Conservation (phyloP, 2,888 invertebrate species). For the Harmothoe impar region DNA sequence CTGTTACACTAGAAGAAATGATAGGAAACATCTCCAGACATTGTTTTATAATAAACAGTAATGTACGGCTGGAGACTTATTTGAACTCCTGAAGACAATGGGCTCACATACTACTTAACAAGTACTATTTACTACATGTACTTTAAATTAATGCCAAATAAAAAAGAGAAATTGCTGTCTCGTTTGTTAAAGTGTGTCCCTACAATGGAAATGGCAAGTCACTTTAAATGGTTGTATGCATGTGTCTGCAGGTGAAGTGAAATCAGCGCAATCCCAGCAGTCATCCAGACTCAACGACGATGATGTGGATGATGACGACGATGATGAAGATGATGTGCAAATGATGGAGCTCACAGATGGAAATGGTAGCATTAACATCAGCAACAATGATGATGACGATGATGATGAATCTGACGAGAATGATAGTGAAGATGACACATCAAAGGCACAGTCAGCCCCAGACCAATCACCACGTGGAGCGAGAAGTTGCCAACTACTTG, state of each 20-base stretch:
- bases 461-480: conserved; percentile 16
- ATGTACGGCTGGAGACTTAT: no score
- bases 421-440: conserved; percentile 64
- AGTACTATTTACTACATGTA: no score
- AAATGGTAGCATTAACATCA: conserved; percentile 23
- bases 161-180: no score
- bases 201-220: no score
- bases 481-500: neutral
- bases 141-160: no score
- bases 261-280: neutral
- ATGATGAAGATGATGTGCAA: conserved; percentile 56
- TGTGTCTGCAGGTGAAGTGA: neutral
- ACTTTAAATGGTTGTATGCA: no score
- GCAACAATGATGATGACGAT: conserved; percentile 68
- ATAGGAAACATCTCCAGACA: no score
- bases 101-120: no score
- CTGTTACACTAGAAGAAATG: no score
- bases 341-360: neutral
- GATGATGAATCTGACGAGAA: conserved; percentile 65
- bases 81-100: no score
- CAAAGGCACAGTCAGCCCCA: conserved; percentile 55
- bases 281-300: conserved; percentile 40
- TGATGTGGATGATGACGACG: conserved; percentile 55
- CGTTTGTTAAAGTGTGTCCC: no score
- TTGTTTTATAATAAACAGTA: no score